Percentiles rank a stretch among this genome's conserved stretches.
phyloP scores from a whole-genome alignment of 2,797 vertebrate genomes.

The Psittacula echo region DNA sequence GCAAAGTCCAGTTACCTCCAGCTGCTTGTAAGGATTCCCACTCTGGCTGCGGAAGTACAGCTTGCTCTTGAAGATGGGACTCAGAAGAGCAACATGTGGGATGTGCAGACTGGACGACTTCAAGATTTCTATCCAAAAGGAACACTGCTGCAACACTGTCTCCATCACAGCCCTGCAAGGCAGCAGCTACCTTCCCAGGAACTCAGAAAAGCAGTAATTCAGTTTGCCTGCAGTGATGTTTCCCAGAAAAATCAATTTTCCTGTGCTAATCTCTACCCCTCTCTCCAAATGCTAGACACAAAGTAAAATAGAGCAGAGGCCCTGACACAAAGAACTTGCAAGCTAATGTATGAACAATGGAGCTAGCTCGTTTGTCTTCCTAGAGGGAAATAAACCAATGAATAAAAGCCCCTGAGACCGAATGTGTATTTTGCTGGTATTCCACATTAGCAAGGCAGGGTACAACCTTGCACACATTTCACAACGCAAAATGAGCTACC shows the following conservation, averaged over 20 bases:
- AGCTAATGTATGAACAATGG: conserved; percentile 23
- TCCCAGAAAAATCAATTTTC: conserved; percentile 47
- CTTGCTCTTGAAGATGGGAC: not conserved
- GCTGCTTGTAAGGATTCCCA: not conserved
- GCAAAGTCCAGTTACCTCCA: not conserved
- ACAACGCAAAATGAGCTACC: not conserved
- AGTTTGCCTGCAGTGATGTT: not conserved
- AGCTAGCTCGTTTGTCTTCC: not conserved
- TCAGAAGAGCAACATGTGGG: not conserved
- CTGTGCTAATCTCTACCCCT: conserved; percentile 3
- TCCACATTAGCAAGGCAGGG: not conserved
- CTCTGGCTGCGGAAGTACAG: not conserved
- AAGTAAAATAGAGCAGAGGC: conserved; percentile 7
- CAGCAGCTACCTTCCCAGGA: not conserved
- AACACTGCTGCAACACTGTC: not conserved
- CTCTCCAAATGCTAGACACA: conserved; percentile 4
- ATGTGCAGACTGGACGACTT: not conserved
- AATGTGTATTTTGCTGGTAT: conserved; percentile 12
- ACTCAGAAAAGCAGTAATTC: conserved; percentile 20
- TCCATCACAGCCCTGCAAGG: not conserved
- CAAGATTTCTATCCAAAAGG: not conserved
- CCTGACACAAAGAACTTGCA: conserved; percentile 39
- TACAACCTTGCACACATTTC: not conserved
- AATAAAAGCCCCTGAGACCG: not conserved
- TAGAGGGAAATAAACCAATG: conserved; percentile 26